Percentiles rank a stretch among this genome's conserved stretches.
These are phyloP conservation scores for Pseudomyrmex sp. DNA, from an alignment of 1,140 invertebrate species.

Conservation along the genomic window DNA sequence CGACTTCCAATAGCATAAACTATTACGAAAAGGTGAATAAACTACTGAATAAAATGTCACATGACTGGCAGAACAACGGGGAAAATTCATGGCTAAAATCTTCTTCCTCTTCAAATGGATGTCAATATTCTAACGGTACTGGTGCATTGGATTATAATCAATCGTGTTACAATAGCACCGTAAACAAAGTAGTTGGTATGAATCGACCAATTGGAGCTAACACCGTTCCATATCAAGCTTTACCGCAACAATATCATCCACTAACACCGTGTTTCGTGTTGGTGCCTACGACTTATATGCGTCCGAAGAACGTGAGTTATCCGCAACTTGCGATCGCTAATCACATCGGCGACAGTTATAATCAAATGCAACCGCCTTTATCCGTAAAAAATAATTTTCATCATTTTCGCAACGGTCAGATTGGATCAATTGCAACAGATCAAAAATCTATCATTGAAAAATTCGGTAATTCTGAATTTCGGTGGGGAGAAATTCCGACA, in stretches of 20 bases:
- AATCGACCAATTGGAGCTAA: not conserved
- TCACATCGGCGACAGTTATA: not conserved
- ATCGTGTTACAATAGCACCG: not conserved
- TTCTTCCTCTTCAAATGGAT: not conserved
- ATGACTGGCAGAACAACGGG: not conserved
- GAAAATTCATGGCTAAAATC: not conserved
- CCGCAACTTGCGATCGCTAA: not conserved
- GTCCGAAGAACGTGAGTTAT: not conserved
- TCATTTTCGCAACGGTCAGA: not conserved
- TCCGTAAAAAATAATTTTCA: too few relatives aligned
- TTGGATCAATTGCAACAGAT: not conserved
- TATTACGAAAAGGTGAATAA: not conserved
- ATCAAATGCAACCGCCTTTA: too few relatives aligned
- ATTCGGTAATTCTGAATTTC: not conserved
- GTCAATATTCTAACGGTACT: not conserved
- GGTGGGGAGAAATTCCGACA: not conserved
- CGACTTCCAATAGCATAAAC: not conserved
- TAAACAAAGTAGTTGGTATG: not conserved
- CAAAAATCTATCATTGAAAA: not conserved
- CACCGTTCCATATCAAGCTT: not conserved
- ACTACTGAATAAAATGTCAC: not conserved
- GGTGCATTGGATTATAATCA: not conserved
- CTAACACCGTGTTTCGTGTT: slow-evolving; percentile 12
- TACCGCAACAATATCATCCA: not conserved
- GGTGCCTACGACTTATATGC: not conserved